Conservation (phyloP, 2,888 invertebrate genomes). For the Idaea biselata region DNA sequence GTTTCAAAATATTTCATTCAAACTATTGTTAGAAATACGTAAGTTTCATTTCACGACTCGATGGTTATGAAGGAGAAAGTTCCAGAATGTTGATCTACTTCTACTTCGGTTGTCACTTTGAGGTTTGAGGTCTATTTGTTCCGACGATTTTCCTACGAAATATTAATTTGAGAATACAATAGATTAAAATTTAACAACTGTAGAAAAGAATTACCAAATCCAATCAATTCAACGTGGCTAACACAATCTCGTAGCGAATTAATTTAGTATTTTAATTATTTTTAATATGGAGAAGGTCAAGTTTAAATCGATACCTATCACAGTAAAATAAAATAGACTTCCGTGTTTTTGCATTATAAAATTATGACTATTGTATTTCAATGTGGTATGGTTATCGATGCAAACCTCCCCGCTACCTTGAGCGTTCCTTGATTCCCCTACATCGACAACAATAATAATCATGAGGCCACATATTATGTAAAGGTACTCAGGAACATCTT, state of each 20-base stretch:
- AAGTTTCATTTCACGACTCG: constrained; percentile 67
- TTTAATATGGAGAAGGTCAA: constrained; percentile 24
- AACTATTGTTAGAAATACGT: constrained; percentile 24
- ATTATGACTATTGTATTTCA: background rate
- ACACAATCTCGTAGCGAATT: constrained; percentile 24
- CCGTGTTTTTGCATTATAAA: background rate
- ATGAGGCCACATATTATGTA: too few species aligned
- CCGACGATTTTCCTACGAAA: background rate
- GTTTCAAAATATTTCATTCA: constrained; percentile 4
- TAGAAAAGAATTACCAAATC: background rate
- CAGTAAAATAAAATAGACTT: background rate
- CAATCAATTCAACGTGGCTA: constrained; percentile 5
- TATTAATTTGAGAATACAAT: constrained; percentile 1
- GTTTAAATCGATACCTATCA: constrained; percentile 12
- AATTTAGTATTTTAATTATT: background rate
- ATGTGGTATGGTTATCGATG: too few species aligned
- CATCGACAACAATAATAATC: too few species aligned
- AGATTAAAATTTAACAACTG: constrained; percentile 16
- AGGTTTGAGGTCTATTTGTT: constrained; percentile 34
- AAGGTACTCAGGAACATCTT: too few species aligned
- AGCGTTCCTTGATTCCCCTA: too few species aligned
- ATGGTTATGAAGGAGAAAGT: constrained; percentile 63
- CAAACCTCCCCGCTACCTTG: too few species aligned
- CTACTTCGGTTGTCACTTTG: constrained; percentile 28
- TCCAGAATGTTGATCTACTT: constrained; percentile 31